These are phyloP conservation scores for Peromyscus attwateri DNA, from an alignment of 2,797 vertebrate genomes.

Conservation along the genomic window DNA sequence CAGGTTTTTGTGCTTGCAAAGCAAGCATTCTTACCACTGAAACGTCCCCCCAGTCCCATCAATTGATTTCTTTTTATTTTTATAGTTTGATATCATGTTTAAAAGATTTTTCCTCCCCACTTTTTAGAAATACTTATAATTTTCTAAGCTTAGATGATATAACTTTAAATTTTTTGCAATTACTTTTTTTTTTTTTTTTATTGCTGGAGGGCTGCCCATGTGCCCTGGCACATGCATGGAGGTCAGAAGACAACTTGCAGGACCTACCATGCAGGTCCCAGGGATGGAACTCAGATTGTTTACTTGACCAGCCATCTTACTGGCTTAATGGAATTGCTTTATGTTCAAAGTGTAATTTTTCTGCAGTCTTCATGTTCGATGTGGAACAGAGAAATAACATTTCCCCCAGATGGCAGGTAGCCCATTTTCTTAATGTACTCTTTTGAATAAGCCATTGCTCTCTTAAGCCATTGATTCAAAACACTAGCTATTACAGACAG, in stretches of 20 bases:
- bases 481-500: slow-evolving; percentile 28
- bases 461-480: slow-evolving; percentile 44
- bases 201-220: background rate
- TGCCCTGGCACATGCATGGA: background rate
- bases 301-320: background rate
- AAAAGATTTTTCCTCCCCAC: background rate
- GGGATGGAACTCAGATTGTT: background rate
- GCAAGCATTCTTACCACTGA: background rate
- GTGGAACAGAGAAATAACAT: background rate
- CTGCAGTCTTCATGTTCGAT: slow-evolving; percentile 45
- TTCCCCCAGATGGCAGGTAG: slow-evolving; percentile 30
- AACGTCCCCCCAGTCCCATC: background rate
- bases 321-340: background rate
- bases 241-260: background rate
- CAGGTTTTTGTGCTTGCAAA: background rate
- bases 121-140: slow-evolving; percentile 59
- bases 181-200: background rate
- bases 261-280: background rate
- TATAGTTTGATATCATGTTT: slow-evolving; percentile 44
- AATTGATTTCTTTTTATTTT: slow-evolving; percentile 3
- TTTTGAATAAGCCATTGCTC: slow-evolving; percentile 28
- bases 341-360: slow-evolving; percentile 46
- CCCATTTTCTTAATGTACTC: slow-evolving; percentile 53
- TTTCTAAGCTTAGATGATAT: slow-evolving; percentile 3
- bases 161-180: background rate